Percentiles rank a stretch among this genome's conserved stretches.
These are phyloP conservation scores for Nebria salina DNA, from an alignment of 2,888 invertebrate species.

Conservation along the genomic window DNA sequence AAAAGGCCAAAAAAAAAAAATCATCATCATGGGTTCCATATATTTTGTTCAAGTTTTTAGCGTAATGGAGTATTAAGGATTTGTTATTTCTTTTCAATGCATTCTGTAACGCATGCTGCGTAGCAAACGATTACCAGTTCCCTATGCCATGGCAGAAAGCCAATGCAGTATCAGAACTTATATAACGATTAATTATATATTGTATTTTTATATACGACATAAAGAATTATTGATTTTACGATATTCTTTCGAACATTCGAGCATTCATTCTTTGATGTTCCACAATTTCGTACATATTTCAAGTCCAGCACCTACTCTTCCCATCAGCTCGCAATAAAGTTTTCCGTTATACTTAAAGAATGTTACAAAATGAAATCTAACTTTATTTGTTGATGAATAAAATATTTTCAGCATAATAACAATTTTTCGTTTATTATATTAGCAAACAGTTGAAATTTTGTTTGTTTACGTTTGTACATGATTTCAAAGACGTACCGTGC, in stretches of 20 bases:
- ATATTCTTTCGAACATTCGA: not conserved
- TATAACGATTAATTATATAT: constrained; percentile 3
- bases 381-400: too few species aligned
- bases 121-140: not conserved
- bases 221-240: not conserved
- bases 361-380: too few species aligned
- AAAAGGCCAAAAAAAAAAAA: constrained; percentile 2
- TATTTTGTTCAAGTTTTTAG: constrained; percentile 40
- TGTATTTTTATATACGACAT: not conserved
- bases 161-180: constrained; percentile 1
- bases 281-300: too few species aligned
- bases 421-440: not conserved
- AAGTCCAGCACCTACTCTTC: too few species aligned
- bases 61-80: constrained; percentile 46
- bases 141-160: not conserved
- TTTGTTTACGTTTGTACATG: not conserved
- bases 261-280: not conserved
- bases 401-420: too few species aligned
- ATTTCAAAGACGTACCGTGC: not conserved
- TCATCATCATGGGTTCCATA: constrained; percentile 36
- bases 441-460: not conserved
- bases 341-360: too few species aligned
- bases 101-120: constrained; percentile 3
- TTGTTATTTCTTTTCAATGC: constrained; percentile 35
- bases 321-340: too few species aligned